These are phyloP conservation scores for Xyrauchen texanus DNA, from an alignment of 2,113 vertebrate genomes.

Conservation along the genomic window DNA sequence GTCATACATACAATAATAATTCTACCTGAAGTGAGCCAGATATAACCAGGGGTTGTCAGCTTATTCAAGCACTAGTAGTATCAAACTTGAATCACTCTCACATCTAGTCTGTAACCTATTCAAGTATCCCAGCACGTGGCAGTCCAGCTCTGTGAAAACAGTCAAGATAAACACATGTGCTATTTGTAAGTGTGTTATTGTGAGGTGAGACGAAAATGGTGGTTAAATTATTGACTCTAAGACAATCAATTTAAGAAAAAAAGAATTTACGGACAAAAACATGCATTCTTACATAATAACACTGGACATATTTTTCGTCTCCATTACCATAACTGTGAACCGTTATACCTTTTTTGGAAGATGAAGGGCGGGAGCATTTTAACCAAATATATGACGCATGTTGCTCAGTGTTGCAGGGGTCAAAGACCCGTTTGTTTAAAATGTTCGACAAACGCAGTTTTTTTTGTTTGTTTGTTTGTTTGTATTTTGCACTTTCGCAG, in stretches of 20 bases:
- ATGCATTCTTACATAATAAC: no score
- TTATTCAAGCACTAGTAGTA: background rate
- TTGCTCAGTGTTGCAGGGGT: constrained; percentile 64
- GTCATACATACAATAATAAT: no score
- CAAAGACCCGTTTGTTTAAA: constrained; percentile 75
- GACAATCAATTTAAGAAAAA: no score
- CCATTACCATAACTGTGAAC: background rate
- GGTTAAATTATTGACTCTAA: background rate
- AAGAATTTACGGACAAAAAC: no score
- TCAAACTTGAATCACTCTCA: background rate
- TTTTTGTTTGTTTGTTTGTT: no score
- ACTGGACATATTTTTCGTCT: no score
- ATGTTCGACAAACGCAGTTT: constrained; percentile 56
- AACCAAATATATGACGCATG: constrained; percentile 62
- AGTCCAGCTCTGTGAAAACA: background rate
- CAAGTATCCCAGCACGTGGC: no score
- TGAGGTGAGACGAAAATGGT: background rate
- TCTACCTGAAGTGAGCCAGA: background rate
- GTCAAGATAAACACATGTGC: constrained; percentile 16
- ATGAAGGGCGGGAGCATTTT: constrained; percentile 4
- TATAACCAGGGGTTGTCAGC: background rate
- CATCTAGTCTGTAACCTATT: no score
- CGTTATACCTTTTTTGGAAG: constrained; percentile 28
- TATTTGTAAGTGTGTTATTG: background rate
- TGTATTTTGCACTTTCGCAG: constrained; percentile 19